Base-by-base conservation (phyloP, 2,797 vertebrate species). In the Ceryle rudis region DNA sequence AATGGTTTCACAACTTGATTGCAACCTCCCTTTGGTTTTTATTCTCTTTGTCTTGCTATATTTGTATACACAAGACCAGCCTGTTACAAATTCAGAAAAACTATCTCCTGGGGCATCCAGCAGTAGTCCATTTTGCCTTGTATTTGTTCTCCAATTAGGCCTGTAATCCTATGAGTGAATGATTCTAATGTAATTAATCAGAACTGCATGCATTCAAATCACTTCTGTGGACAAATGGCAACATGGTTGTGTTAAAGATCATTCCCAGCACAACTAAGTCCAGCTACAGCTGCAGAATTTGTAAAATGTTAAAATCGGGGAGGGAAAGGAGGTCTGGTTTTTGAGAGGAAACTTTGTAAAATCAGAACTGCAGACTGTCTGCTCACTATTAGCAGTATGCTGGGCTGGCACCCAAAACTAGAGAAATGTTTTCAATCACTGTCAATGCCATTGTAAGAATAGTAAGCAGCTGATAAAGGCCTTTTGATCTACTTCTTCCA, bases 101-200 rank as follows among this genome's bases (percentile, higher is more conserved):
- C 58, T 81, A 3, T 81, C 78, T 96, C 86, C 57, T 65, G 37
- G 57, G 88, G 71, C 83, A 89, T 93, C 52, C 57, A 93, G 86
- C 55, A 93, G 91, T 64, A 96, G 93, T 66, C 84, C 81, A 62
- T 95, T 93, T 87, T 86, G 74, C 78, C 69, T 95, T 78, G 69
- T 47, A 70, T 92, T 97, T 97, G 70, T 92, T 96, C 64, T 75
- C 46, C 74, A 93, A 86, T 96, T 90, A 90, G 65, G 70, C 31
- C 39, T 84, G 69, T 77, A 92, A 89, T 96, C 77, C 70, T 90
- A 26, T 60, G 69, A 91, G 62, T 86, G 84, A 95, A 90, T 93
- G 37, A 78, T 46, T 89, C 46, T 93, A 78, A 90, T 84, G 69
- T 58, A 78, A 91, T 95, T 94, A 93, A 90, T 80, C 58, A 89